Percentiles rank a stretch among this genome's conserved stretches.
Evolutionary conservation across 2,113 vertebrate genomes (phyloP).

Genomic region (Cheilinus undulatus): DNA sequence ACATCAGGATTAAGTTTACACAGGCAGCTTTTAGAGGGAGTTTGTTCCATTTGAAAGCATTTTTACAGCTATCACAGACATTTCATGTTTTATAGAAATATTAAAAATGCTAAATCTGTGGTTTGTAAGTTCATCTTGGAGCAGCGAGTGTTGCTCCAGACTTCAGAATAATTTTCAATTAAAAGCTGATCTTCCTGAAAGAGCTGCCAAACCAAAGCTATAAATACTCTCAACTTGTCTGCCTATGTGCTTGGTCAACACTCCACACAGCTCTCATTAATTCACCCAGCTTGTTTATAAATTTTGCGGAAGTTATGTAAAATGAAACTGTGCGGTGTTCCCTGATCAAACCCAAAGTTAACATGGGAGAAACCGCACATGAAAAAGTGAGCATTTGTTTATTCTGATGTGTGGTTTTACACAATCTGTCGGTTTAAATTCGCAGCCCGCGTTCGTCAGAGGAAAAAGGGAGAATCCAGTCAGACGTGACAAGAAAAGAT

Average conservation of each 20-base stretch:
- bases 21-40: too few species aligned
- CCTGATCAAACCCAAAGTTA: neutral
- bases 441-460: constrained; percentile 19
- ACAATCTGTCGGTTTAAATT: constrained; percentile 21
- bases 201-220: constrained; percentile 73
- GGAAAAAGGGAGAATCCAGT: constrained; percentile 63
- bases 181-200: constrained; percentile 66
- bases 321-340: constrained; percentile 8
- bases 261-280: constrained; percentile 50
- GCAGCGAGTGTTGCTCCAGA: constrained; percentile 48
- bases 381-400: neutral
- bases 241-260: constrained; percentile 74
- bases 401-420: constrained; percentile 14
- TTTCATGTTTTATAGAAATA: too few species aligned
- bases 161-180: constrained; percentile 74
- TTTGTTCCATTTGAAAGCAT: too few species aligned
- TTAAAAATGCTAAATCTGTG: too few species aligned
- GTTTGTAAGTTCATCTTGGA: constrained; percentile 50
- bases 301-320: constrained; percentile 40
- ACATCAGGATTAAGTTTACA: too few species aligned
- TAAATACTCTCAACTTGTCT: constrained; percentile 73
- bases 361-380: neutral
- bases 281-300: constrained; percentile 47
- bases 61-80: too few species aligned
- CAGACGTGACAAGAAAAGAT: constrained; percentile 69